Conservation (phyloP, 2,113 vertebrate species). For the Engraulis encrasicolus region DNA sequence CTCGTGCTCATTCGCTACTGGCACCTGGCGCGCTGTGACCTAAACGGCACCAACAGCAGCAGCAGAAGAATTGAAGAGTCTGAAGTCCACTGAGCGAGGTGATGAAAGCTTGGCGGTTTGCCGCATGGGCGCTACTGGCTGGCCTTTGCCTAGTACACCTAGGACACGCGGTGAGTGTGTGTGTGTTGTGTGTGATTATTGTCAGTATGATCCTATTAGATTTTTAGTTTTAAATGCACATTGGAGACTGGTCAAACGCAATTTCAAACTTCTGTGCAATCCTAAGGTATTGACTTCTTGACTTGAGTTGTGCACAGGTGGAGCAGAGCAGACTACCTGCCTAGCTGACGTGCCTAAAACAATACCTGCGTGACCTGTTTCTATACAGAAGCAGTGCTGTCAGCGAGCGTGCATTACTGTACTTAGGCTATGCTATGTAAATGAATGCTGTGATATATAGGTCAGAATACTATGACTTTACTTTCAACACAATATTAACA, state of each 20-base stretch:
- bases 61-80: neutral
- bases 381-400: neutral
- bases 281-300: too few relatives aligned
- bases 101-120: neutral
- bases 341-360: neutral
- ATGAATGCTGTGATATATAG: neutral
- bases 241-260: too few relatives aligned
- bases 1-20: neutral
- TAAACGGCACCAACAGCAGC: too few relatives aligned
- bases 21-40: neutral
- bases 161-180: neutral
- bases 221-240: too few relatives aligned
- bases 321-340: too few relatives aligned
- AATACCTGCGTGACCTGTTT: neutral
- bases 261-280: too few relatives aligned
- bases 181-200: too few relatives aligned
- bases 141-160: neutral
- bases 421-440: too few relatives aligned
- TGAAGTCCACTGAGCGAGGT: neutral
- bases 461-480: neutral
- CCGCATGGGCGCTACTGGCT: neutral
- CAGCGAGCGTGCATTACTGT: neutral
- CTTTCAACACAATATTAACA: neutral
- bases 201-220: too few relatives aligned
- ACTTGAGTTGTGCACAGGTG: too few relatives aligned